Evolutionary conservation across 1,140 invertebrate species (phyloP), one percentile per base, ranked within the genome.

Genomic region (Lethrus apterus): DNA sequence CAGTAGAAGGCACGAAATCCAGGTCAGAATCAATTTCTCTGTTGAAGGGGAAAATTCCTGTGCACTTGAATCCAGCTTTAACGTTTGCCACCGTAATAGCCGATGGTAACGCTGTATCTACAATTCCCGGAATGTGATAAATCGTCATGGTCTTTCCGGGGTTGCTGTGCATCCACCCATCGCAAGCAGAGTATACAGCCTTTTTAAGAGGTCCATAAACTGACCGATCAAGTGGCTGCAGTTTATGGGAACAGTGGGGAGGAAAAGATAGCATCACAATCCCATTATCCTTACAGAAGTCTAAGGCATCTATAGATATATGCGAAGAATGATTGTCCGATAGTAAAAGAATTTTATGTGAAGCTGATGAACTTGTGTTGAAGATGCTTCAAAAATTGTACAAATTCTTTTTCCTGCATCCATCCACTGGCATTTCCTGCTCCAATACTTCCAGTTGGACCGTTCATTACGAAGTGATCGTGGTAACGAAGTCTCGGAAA

Each of bases 71-170:
- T 10, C 68, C 70, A 42, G 62, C 45, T 46, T 60, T 54, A 55
- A 73, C 69, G 47, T 74, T 73, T n/a, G 36, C 21, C 34, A 54
- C 52, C 15, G 64, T 68, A 7, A 63, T 18, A 52, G 66, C 65
- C 20, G 61, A 32, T 13, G 67, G 60, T 42, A 65, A 61, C 47
- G 65, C 61, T 52, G 53, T 50, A 33, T 53, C 45, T 29, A 71
- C 48, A 44, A 72, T 62, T 2, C 50, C 54, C 19, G 66, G 65
- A 41, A 74, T 67, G 43, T 73, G 67, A 54, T 72, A 74, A 15
- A 73, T 70, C 10, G 63, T 60, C 56, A 76, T 69, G 5, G 65
- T 56, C 57, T 67, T 71, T 18, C 68, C 68, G 23, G 66, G 63
- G 38, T 75, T 54, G 43, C 35, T 68, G 47, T 50, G 32, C 58